Conservation (phyloP, 2,888 invertebrate species). For the Eupithecia subumbrata region DNA sequence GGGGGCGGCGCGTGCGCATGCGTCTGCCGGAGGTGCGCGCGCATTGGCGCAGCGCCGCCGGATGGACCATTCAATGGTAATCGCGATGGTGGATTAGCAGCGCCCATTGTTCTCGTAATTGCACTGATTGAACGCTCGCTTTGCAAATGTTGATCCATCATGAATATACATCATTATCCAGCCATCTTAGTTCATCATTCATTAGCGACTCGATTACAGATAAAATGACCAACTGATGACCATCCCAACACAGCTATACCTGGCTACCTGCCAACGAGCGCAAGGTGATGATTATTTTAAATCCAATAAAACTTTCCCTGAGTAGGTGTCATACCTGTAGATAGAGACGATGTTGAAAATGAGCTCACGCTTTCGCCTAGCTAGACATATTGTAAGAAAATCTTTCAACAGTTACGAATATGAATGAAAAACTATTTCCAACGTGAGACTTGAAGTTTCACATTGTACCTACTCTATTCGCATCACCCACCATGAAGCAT, state of each 20-base stretch:
- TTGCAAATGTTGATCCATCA: slow-evolving; percentile 26
- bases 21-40: slow-evolving; percentile 30
- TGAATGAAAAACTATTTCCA: neutral
- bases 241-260: neutral
- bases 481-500: neutral
- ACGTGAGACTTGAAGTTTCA: neutral
- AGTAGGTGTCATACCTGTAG: no score
- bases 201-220: neutral
- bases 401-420: neutral
- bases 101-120: slow-evolving; percentile 40
- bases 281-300: no score
- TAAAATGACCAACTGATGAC: neutral
- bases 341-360: no score
- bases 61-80: slow-evolving; percentile 39
- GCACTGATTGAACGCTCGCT: slow-evolving; percentile 27
- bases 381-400: neutral
- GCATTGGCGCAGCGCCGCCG: slow-evolving; percentile 39
- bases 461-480: no score
- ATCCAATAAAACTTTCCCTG: neutral
- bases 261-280: neutral
- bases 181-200: slow-evolving; percentile 3
- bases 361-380: no score
- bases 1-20: slow-evolving; percentile 62
- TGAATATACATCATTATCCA: slow-evolving; percentile 20
- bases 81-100: slow-evolving; percentile 36